These are phyloP conservation scores for Aphidius colemani DNA, from an alignment of 2,888 invertebrate genomes.

Conservation along the genomic window DNA sequence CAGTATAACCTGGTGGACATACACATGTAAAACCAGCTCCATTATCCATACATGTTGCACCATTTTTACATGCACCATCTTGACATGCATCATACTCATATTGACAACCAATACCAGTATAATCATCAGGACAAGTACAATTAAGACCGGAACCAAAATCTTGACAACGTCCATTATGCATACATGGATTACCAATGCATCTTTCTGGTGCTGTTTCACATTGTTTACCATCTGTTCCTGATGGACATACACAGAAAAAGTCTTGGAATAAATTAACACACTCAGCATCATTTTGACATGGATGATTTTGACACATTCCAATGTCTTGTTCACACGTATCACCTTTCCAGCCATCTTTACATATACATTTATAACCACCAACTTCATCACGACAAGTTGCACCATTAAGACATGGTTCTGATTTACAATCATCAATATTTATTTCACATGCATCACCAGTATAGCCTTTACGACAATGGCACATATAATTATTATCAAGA, in stretches of 20 bases:
- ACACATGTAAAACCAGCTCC: slow-evolving; percentile 84
- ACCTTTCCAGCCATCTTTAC: slow-evolving; percentile 86
- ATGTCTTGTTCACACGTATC: slow-evolving; percentile 84
- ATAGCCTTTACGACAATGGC: slow-evolving; percentile 88
- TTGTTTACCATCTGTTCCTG: slow-evolving; percentile 94
- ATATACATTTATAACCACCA: slow-evolving; percentile 80
- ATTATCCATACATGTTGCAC: slow-evolving; percentile 87
- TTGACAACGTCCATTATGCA: slow-evolving; percentile 94
- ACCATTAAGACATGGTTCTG: slow-evolving; percentile 86
- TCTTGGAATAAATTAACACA: slow-evolving; percentile 93
- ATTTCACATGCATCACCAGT: slow-evolving; percentile 81
- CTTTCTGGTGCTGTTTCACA: slow-evolving; percentile 96
- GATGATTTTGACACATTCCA: slow-evolving; percentile 82
- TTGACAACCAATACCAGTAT: slow-evolving; percentile 87
- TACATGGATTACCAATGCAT: slow-evolving; percentile 88
- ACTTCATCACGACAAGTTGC: slow-evolving; percentile 86
- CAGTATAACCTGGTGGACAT: slow-evolving; percentile 79
- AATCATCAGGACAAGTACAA: slow-evolving; percentile 88
- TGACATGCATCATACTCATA: slow-evolving; percentile 93
- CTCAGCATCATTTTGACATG: slow-evolving; percentile 90
- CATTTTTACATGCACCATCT: slow-evolving; percentile 88
- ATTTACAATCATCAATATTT: slow-evolving; percentile 86
- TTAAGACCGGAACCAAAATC: slow-evolving; percentile 95
- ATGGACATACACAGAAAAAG: slow-evolving; percentile 90
- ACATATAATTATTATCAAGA: slow-evolving; percentile 83